phyloP scores from a whole-genome alignment of 1,140 invertebrate genomes.

The Gonioctena quinquepunctata region DNA sequence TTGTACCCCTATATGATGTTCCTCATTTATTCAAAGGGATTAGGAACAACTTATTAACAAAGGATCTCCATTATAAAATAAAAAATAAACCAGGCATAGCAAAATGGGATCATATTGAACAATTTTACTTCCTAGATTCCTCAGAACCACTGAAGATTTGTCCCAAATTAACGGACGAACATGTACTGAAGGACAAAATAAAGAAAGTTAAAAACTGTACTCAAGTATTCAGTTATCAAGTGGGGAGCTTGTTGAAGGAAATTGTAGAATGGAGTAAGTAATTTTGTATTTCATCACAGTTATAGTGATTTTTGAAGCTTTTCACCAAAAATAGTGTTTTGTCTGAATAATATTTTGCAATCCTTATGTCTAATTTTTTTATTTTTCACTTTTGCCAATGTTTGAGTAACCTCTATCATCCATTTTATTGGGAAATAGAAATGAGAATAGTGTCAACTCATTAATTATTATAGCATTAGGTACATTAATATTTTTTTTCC shows the following conservation, averaged over 20 bases:
- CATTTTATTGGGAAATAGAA: too few species aligned
- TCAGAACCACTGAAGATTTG: not conserved
- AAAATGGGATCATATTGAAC: constrained; percentile 31
- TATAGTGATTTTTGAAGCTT: too few species aligned
- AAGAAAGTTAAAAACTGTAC: constrained; percentile 40
- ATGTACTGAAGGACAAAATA: constrained; percentile 34
- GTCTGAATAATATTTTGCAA: too few species aligned
- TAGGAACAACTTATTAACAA: constrained; percentile 46
- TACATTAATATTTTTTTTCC: not conserved
- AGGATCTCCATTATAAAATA: constrained; percentile 37
- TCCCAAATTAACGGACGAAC: constrained; percentile 43
- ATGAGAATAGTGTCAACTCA: too few species aligned
- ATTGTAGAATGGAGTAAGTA: constrained; percentile 23
- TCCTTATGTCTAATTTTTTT: too few species aligned
- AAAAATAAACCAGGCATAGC: constrained; percentile 18
- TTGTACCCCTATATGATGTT: constrained; percentile 39
- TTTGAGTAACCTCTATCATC: too few species aligned
- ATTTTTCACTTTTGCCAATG: too few species aligned
- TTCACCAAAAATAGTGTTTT: too few species aligned
- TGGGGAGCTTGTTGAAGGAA: constrained; percentile 31
- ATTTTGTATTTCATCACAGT: not conserved
- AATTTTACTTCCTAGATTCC: constrained; percentile 25
- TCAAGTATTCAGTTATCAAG: constrained; percentile 46
- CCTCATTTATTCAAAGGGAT: constrained; percentile 51
- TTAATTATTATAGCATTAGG: too few species aligned